phyloP scores from a whole-genome alignment of 2,888 invertebrate species.

The Drosophila aldrichi region DNA sequence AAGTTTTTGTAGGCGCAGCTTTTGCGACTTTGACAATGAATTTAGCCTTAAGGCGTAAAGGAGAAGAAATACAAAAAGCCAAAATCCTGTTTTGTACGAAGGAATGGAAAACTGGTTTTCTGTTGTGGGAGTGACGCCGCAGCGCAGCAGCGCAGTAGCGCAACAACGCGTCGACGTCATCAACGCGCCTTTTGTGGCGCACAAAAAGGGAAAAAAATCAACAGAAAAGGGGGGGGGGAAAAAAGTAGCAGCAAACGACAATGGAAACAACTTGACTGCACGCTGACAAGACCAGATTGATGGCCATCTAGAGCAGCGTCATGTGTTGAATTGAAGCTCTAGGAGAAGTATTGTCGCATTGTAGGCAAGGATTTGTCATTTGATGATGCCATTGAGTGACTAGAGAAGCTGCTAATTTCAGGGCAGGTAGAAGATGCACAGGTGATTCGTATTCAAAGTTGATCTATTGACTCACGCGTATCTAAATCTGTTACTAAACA shows the following conservation, averaged over 20 bases:
- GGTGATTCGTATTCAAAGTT: not conserved
- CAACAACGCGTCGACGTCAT: slow-evolving; percentile 59
- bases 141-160: slow-evolving; percentile 28
- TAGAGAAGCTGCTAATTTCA: slow-evolving; percentile 7
- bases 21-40: slow-evolving; percentile 79
- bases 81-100: slow-evolving; percentile 70
- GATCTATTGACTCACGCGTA: not conserved
- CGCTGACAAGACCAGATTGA: slow-evolving; percentile 75
- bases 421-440: slow-evolving; percentile 10
- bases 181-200: slow-evolving; percentile 54
- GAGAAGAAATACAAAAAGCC: slow-evolving; percentile 38
- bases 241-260: slow-evolving; percentile 50
- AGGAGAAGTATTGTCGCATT: slow-evolving; percentile 39
- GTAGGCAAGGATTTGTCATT: slow-evolving; percentile 37
- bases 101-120: slow-evolving; percentile 69
- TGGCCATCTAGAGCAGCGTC: slow-evolving; percentile 60
- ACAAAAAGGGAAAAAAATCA: slow-evolving; percentile 1
- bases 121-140: slow-evolving; percentile 66
- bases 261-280: slow-evolving; percentile 73
- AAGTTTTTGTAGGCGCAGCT: slow-evolving; percentile 75
- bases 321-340: slow-evolving; percentile 29
- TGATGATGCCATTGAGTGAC: slow-evolving; percentile 35
- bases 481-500: not conserved
- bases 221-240: slow-evolving; percentile 3
- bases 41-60: slow-evolving; percentile 72